Percentiles rank a stretch among this genome's conserved stretches.
Evolutionary conservation across 2,888 invertebrate genomes (phyloP).

Genomic region (Abscondita cerata): DNA sequence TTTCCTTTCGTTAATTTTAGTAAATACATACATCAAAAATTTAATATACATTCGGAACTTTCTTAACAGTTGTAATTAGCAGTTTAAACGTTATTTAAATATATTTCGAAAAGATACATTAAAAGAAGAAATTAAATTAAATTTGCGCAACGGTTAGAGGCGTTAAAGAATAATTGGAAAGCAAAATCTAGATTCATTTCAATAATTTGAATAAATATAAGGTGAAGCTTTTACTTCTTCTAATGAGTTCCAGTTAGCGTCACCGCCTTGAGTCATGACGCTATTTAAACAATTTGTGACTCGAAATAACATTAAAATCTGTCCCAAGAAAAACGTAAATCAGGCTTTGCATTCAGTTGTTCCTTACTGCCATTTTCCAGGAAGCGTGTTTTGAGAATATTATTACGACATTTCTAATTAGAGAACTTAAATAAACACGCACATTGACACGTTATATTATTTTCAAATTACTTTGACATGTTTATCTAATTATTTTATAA

Average conservation of each 20-base stretch:
- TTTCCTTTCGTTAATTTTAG: constrained; percentile 4
- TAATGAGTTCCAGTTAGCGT: constrained; percentile 62
- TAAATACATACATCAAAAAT: neutral
- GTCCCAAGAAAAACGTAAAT: constrained; percentile 61
- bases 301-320: constrained; percentile 63
- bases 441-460: neutral
- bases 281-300: constrained; percentile 65
- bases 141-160: constrained; percentile 15
- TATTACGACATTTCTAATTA: constrained; percentile 17
- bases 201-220: constrained; percentile 62
- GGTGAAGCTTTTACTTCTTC: constrained; percentile 56
- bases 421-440: neutral
- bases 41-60: neutral
- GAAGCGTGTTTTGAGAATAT: constrained; percentile 31
- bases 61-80: neutral
- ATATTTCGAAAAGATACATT: neutral
- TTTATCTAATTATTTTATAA: neutral
- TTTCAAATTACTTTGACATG: neutral
- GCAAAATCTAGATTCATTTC: constrained; percentile 55
- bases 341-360: constrained; percentile 57
- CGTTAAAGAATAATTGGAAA: constrained; percentile 23
- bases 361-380: constrained; percentile 31
- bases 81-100: neutral
- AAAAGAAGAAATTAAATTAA: constrained; percentile 8
- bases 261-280: constrained; percentile 61